Conservation (phyloP, 1,140 invertebrate species). For the Ceratosolen solmsi region DNA sequence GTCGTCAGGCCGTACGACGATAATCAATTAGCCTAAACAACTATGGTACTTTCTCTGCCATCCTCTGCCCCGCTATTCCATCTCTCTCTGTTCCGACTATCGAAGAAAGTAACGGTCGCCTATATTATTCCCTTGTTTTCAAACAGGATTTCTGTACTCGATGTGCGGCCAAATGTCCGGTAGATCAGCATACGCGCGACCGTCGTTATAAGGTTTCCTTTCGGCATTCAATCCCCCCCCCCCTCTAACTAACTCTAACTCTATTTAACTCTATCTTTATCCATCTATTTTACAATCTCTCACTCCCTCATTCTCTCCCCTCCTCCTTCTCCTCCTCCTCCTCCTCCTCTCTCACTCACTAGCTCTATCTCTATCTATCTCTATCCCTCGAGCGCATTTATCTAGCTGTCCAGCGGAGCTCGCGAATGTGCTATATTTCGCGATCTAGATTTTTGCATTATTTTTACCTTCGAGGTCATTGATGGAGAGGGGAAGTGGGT, state of each 20-base stretch:
- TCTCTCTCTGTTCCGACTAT: too few species aligned
- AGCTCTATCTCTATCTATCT: neutral
- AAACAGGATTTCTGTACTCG: conserved; percentile 38
- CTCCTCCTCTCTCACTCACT: neutral
- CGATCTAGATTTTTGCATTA: conserved; percentile 48
- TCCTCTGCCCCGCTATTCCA: too few species aligned
- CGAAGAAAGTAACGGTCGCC: conserved; percentile 28
- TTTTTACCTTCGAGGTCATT: conserved; percentile 40
- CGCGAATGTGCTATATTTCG: conserved; percentile 29
- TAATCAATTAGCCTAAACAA: conserved; percentile 24
- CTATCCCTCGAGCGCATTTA: neutral
- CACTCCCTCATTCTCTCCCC: too few species aligned
- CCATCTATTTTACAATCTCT: too few species aligned
- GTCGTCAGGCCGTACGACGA: neutral
- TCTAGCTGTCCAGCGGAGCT: neutral
- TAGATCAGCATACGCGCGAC: neutral
- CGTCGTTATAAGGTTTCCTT: conserved; percentile 43
- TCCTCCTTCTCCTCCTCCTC: too few species aligned
- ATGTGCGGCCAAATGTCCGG: neutral
- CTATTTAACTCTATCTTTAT: too few species aligned
- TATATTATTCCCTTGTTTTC: conserved; percentile 41
- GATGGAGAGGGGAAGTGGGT: neutral
- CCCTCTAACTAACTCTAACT: too few species aligned
- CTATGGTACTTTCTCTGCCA: neutral
- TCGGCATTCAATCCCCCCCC: conserved; percentile 28